A percentile compares a stretch with the other conserved stretches of the same genome.
Evolutionary conservation across 2,797 vertebrate species (phyloP).

Genomic region (Dermochelys coriacea): DNA sequence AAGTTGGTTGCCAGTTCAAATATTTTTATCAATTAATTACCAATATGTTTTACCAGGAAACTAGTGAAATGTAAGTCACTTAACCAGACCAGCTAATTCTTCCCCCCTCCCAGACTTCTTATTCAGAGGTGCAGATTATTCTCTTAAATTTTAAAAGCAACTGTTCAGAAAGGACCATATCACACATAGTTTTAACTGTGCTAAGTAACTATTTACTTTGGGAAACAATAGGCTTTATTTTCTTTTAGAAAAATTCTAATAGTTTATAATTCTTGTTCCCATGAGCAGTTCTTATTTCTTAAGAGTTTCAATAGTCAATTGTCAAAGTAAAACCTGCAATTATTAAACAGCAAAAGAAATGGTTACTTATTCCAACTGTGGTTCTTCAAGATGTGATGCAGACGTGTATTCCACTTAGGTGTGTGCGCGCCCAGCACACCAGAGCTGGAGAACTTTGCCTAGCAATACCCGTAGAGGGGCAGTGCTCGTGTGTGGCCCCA

Average conservation of each 20-base stretch:
- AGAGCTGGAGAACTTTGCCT: too few relatives aligned
- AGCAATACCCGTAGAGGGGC: too few relatives aligned
- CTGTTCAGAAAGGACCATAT: neutral
- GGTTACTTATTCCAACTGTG: too few relatives aligned
- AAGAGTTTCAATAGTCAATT: slow-evolving; percentile 32
- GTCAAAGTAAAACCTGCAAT: neutral
- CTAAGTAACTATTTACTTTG: slow-evolving; percentile 27
- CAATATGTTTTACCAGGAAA: neutral
- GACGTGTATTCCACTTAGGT: too few relatives aligned
- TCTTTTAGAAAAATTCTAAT: slow-evolving; percentile 8
- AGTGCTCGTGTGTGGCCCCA: too few relatives aligned
- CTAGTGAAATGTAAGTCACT: neutral
- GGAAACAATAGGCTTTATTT: neutral
- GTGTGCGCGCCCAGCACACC: too few relatives aligned
- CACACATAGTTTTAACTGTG: neutral
- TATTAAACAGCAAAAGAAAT: neutral
- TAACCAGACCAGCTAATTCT: neutral
- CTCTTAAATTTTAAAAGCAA: neutral
- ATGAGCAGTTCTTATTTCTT: slow-evolving; percentile 19
- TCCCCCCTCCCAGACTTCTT: neutral
- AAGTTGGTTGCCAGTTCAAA: neutral
- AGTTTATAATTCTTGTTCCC: neutral
- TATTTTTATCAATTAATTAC: neutral
- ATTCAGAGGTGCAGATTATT: neutral
- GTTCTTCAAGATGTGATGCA: too few relatives aligned